Percentiles rank a stretch among this genome's conserved stretches.
Conservation (phyloP, 2,888 invertebrate species). For the Gordius sp. region DNA sequence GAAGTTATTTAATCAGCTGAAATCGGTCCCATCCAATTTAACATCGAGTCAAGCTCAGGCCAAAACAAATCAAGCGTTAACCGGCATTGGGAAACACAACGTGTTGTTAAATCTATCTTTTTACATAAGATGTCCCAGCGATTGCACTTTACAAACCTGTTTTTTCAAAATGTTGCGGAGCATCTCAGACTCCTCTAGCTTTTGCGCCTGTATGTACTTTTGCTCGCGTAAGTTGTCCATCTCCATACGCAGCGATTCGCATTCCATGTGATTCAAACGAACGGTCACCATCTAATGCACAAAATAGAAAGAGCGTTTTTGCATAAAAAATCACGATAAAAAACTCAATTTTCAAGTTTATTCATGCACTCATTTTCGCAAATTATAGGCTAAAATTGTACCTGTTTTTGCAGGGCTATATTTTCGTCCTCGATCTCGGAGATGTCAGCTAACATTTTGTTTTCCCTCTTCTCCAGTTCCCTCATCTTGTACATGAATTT, state of each 20-base stretch:
- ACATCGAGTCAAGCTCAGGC: not conserved
- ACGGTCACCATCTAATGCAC: not conserved
- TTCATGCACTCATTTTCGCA: no score
- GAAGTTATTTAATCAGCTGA: no score
- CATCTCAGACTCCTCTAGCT: not conserved
- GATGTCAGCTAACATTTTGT: not conserved
- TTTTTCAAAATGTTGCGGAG: not conserved
- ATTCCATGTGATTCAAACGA: not conserved
- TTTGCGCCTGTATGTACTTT: not conserved
- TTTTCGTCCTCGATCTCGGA: constrained; percentile 9
- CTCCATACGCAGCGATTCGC: not conserved
- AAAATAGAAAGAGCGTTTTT: no score
- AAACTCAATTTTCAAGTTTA: no score
- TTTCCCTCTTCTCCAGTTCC: not conserved
- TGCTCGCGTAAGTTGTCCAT: not conserved
- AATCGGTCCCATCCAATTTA: no score
- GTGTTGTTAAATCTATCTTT: no score
- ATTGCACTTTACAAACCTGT: not conserved
- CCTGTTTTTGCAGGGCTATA: constrained; percentile 5
- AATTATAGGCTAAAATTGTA: no score
- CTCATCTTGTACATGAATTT: not conserved
- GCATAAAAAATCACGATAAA: no score
- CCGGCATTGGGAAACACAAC: no score
- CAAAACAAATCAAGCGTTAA: not conserved
- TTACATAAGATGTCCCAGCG: not conserved